Base-by-base conservation (phyloP, 1,140 invertebrate genomes). In the Zaprionus davidi region DNA sequence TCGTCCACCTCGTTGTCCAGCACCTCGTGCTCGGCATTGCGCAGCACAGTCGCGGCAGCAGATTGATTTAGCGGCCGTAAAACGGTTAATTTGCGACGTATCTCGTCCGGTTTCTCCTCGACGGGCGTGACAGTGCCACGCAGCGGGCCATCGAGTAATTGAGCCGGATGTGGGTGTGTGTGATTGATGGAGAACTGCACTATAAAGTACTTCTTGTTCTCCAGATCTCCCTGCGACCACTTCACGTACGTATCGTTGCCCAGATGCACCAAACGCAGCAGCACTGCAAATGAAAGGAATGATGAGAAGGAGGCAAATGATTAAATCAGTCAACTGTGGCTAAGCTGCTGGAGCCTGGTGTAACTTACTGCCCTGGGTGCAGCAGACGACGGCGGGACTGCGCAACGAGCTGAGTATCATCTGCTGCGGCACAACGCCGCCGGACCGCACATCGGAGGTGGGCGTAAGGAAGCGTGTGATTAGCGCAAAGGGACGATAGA, bases 291-390 rank as follows among this genome's bases (percentile, higher is more conserved):
- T 12, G 15, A n/a, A 62, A 24, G n/a, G 15, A n/a, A 9, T n/a
- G 17, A 6, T 6, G 41, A 1, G 28, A 46, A 15, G n/a, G 12
- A 41, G 41, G 17, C 1, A 28, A 17, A 31, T 11, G 7, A 31
- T 24, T 36, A 26, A 49, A 15, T 24, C 3, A 20, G 12, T 44
- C 1, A 9, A 36, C 38, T 17, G 13, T 5, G 26, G 26, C 26
- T 28, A 28, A 9, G 7, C 7, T 11, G 7, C 7, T 3, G 31
- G 5, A 41, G 1, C 41, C 36, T 58, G 22, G n/a, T n/a, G 5
- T 17, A 56, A 92, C 92, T 91, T 68, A 93, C 92, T 74, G 65
- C 92, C 92, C 66, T 93, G 92, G 0, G 91, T 92, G 62, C 90
- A 92, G 65, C 92, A 93, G 41, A 81, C 82, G 0, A 91, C 81